Base-by-base conservation (phyloP, 92 coral and sea anemone species). In the Desmophyllum pertusum region DNA sequence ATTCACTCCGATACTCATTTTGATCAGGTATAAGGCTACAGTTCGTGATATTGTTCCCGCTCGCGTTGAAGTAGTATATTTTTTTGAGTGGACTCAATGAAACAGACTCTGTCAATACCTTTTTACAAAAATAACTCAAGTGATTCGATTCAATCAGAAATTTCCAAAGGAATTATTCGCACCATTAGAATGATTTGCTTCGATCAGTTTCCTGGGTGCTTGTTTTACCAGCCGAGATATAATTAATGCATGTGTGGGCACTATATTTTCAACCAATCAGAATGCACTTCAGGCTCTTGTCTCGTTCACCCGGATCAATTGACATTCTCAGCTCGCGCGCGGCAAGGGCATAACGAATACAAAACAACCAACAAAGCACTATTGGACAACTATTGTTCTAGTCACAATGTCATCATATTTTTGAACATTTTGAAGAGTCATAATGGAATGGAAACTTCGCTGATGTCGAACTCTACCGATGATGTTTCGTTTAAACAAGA, bases 401-500 rank as follows among this genome's bases (percentile, higher is more conserved):
- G 50, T 52, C 48, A 51, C 85, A 69, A 48, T 68, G 78, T 71
- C 70, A 59, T 55, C 42, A 72, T 23, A 25, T 42, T 40, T 42
- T 72, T 41, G 43, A 43, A 18, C 42, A 27, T 41, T 27, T 71
- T 25, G 37, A 36, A 70, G 48, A 40, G 46, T 55, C 39, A 43
- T 5, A 31, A 29, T 59, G 70, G 41, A 57, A 10, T 27, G 86
- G 41, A 27, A 81, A 81, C 17, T 27, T 69, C 33, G 1, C 45
- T 25, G 65, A 68, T 38, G 38, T 41, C 37, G 33, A 30, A 37
- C 4, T 42, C 41, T 29, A 3, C 14, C 19, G 30, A 17, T 40
- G 57, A 82, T 82, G 86, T 82, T 71, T 23, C 86, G 86, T 55
- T 53, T 41, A 33, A 25, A 11, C 35, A 82, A 82, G 86, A 71